Percentiles rank a stretch among this genome's conserved stretches.
phyloP scores from a whole-genome alignment of 2,888 invertebrate species.

The Pollenia angustigena region DNA sequence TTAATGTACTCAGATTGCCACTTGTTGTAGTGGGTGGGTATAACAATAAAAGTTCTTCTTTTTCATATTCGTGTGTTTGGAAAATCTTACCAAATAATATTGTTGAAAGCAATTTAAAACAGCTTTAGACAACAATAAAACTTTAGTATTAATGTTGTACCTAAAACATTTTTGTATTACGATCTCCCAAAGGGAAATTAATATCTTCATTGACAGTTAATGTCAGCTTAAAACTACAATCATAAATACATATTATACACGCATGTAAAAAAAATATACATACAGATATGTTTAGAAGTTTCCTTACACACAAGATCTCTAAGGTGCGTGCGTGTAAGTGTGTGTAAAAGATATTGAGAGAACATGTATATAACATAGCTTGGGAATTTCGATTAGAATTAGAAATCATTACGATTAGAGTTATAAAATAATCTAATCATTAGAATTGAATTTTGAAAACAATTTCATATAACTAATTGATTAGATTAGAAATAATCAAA shows the following conservation, averaged over 20 bases:
- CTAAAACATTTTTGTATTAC: conserved; percentile 16
- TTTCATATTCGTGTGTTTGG: neutral
- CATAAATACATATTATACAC: conserved; percentile 2
- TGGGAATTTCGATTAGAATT: no score
- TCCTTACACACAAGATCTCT: no score
- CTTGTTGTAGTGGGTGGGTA: no score
- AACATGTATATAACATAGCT: neutral
- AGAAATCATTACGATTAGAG: no score
- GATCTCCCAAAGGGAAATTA: conserved; percentile 44
- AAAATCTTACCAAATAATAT: conserved; percentile 30
- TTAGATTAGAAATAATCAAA: no score
- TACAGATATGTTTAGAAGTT: no score
- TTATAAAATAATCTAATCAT: no score
- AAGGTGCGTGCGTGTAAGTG: neutral
- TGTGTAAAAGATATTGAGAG: neutral
- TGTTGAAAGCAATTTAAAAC: conserved; percentile 46
- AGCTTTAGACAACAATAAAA: conserved; percentile 32
- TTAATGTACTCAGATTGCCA: no score
- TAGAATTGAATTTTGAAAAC: no score
- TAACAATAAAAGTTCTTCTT: neutral
- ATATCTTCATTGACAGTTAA: conserved; percentile 46
- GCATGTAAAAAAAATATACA: neutral
- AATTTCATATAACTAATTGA: no score
- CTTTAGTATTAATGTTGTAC: conserved; percentile 2
- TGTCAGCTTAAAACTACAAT: conserved; percentile 10